A percentile compares a stretch with the other conserved stretches of the same genome.
These are phyloP conservation scores for Drosophila acutilabella DNA, from an alignment of 2,888 invertebrate species.

Conservation along the genomic window DNA sequence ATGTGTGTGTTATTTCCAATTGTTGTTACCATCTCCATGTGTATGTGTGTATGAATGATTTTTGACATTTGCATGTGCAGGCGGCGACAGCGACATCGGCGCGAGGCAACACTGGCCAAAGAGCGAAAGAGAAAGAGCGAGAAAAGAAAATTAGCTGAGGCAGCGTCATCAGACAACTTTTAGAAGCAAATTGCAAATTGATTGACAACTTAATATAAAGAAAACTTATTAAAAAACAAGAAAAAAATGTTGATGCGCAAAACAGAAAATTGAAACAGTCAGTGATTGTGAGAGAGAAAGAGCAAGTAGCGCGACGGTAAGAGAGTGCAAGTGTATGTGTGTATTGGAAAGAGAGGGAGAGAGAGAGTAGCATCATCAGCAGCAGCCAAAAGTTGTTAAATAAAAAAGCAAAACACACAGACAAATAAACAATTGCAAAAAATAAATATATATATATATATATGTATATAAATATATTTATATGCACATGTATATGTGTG, in stretches of 20 bases:
- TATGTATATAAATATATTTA: conserved; percentile 1
- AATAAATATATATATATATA: conserved; percentile 17
- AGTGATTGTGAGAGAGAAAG: conserved; percentile 28
- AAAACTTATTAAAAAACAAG: conserved; percentile 8
- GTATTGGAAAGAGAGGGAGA: conserved; percentile 32
- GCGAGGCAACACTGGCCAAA: conserved; percentile 25
- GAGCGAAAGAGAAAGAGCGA: conserved; percentile 23
- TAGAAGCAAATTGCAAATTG: conserved; percentile 62
- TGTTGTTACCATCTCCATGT: conserved; percentile 42
- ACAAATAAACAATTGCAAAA: conserved; percentile 20
- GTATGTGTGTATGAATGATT: conserved; percentile 47
- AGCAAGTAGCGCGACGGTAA: conserved; percentile 26
- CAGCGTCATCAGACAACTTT: conserved; percentile 41
- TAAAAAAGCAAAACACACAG: conserved; percentile 55
- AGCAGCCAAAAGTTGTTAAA: conserved; percentile 60
- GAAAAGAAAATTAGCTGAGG: conserved; percentile 43
- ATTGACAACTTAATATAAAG: conserved; percentile 49
- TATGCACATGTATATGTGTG: conserved; percentile 2
- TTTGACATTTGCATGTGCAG: conserved; percentile 65
- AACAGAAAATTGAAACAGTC: conserved; percentile 38
- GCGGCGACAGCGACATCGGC: conserved; percentile 21
- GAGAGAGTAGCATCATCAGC: conserved; percentile 32
- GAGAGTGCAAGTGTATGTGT: conserved; percentile 18
- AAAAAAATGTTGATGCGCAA: conserved; percentile 46
- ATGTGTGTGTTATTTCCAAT: conserved; percentile 36